Conservation (phyloP, 2,888 invertebrate species). For the Synanthedon formicaeformis region DNA sequence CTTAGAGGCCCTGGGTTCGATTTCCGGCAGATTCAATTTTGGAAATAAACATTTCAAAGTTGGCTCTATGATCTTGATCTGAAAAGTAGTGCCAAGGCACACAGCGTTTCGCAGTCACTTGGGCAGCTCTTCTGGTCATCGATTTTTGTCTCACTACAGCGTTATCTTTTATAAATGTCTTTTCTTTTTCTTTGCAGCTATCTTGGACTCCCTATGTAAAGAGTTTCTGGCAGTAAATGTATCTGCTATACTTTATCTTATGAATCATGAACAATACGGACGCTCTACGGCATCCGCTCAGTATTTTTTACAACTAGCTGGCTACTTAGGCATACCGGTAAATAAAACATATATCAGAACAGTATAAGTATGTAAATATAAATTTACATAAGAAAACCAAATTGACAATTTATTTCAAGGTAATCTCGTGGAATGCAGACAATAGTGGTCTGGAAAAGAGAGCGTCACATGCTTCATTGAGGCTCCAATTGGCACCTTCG, state of each 20-base stretch:
- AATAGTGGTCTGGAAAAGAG: conserved; percentile 87
- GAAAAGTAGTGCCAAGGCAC: too few relatives aligned
- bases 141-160: background rate
- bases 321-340: conserved; percentile 93
- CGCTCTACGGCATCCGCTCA: conserved; percentile 93
- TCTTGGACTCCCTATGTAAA: conserved; percentile 88
- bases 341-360: conserved; percentile 9
- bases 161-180: background rate
- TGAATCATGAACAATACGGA: conserved; percentile 95
- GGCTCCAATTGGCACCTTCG: conserved; percentile 94
- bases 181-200: conserved; percentile 66
- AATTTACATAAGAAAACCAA: background rate
- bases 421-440: conserved; percentile 98
- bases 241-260: conserved; percentile 92
- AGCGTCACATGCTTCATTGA: conserved; percentile 89
- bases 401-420: conserved; percentile 33
- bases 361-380: too few relatives aligned
- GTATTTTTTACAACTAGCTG: conserved; percentile 92
- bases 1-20: too few relatives aligned
- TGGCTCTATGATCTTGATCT: too few relatives aligned
- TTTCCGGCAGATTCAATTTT: too few relatives aligned
- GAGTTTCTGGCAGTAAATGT: conserved; percentile 91
- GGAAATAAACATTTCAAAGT: too few relatives aligned
- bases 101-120: too few relatives aligned
- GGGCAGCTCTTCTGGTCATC: background rate